Evolutionary conservation across 30 jellyfish, hydroid and myxozoan species (phyloP), one percentile per base, ranked within the genome.

Genomic region (Pseudorhiza aurosa): DNA sequence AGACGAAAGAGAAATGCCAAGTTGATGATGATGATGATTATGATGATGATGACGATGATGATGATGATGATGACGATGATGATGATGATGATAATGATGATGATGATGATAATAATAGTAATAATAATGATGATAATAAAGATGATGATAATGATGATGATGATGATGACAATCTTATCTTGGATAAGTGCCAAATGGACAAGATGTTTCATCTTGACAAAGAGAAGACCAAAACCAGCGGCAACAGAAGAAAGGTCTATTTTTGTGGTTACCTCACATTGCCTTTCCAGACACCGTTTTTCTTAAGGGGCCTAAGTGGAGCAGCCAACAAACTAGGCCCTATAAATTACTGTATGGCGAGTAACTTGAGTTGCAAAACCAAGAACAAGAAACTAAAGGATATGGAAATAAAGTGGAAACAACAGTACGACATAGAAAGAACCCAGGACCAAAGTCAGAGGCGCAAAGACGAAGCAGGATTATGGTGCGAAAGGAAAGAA

Each of bases 121-220:
- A 46, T 46, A 27, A 46, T 46, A 27, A 46, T 46, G 7, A 46
- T 46, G 60, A 46, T 46, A 27, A 46, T 46, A 27, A 46, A 11
- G 60, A 46, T 46, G 60, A 46, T 46, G 60, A 46, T 46, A 27
- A 46, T 46, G 60, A 46, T 46, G 60, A 46, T 46, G 60, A 46
- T 46, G 60, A 46, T 46, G 60, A 46, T 46, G 60, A 46, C 19
- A 27, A 46, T 46, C 27, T 11, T 46, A 27, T 22, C 60, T 46
- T 46, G 60, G 60, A 2, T 46, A 2, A 46, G 60, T 46, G 60
- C 60, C 60, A 5, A 46, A 27, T 46, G 60, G 60, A 46, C 7
- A 46, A 46, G 60, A 46, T 46, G 60, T 11, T 14, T 46, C 60
- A n/a, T n/a, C n/a, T n/a, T 40, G 51, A 40, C 51, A 40, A 40